Evolutionary conservation across 2,113 vertebrate genomes (phyloP).

Genomic region (Phylloscopus trochiloides): DNA sequence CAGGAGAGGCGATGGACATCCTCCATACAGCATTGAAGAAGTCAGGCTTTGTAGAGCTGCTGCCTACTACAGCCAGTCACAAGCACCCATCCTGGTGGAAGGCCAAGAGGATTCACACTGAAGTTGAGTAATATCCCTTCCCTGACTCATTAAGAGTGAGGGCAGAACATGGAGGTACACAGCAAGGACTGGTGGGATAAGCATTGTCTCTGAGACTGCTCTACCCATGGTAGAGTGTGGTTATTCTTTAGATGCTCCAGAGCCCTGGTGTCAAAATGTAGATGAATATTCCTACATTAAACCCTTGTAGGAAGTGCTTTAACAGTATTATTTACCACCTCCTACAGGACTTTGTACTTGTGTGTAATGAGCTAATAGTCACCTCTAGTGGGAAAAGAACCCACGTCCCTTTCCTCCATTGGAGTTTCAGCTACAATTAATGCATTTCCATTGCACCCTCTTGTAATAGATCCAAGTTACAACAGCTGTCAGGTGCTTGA

Average conservation of each 20-base stretch:
- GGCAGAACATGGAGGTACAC: background rate
- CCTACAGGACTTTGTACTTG: background rate
- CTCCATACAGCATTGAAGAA: fast-evolving
- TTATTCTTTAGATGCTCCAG: background rate
- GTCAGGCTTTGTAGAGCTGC: background rate
- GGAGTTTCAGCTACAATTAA: background rate
- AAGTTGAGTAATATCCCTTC: background rate
- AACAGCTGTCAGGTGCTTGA: background rate
- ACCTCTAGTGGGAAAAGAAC: background rate
- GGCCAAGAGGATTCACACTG: background rate
- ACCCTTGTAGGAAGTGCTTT: background rate
- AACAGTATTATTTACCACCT: background rate
- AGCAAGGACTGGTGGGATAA: background rate
- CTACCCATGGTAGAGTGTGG: fast-evolving
- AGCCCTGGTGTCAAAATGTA: background rate
- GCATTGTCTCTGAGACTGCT: background rate
- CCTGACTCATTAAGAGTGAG: background rate
- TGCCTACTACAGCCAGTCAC: background rate
- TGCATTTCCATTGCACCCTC: background rate
- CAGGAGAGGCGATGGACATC: fast-evolving
- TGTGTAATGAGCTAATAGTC: background rate
- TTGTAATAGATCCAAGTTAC: background rate
- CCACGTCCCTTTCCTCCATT: background rate
- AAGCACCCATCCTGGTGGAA: background rate
- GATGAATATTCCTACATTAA: background rate